Evolutionary conservation across 1,140 invertebrate genomes (phyloP), one percentile per base, ranked within the genome.

Genomic region (Atta colombica): DNA sequence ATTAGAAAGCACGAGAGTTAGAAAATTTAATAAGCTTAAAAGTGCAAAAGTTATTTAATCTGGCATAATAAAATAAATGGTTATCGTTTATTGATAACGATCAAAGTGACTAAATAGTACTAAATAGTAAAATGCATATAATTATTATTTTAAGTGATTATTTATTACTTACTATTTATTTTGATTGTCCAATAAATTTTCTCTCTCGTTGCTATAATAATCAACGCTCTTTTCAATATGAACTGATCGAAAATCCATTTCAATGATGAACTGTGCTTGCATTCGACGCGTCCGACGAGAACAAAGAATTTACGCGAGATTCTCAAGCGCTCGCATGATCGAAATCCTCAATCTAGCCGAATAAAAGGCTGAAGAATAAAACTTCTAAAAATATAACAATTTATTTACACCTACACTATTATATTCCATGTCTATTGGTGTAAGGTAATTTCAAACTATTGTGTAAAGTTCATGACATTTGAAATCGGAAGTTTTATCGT

Each of bases 191-290:
- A n/a, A 28, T 71, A 71, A 81, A 71, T 58, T 69, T 58, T 5
- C 69, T 69, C 1, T 71, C 21, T 14, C 21, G 58, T 58, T 45
- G 49, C 5, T 45, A 39, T 49, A 68, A 65, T 51, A 78, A 65
- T 77, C 25, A 77, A 63, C 28, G n/a, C 21, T n/a, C 31, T 25
- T 58, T 58, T 81, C n/a, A 35, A 81, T 18, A 28, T 60, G 25
- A 71, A 58, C 35, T n/a, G 66, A 58, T 81, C 21, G 66, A 81
- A 81, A 81, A 71, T 81, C 51, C 10, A 81, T 58, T 81, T 81
- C 53, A 58, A 0, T 31, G 51, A 71, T 45, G 21, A 71, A 81
- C 21, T 10, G 65, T 28, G 51, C 55, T 60, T 58, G 35, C 31
- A 25, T n/a, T 28, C 7, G 77, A 80, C 31, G 16, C 65, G 31